A percentile compares a stretch with the other conserved stretches of the same genome.
Conservation (phyloP, 2,797 vertebrate species). For the Halcyon badia region DNA sequence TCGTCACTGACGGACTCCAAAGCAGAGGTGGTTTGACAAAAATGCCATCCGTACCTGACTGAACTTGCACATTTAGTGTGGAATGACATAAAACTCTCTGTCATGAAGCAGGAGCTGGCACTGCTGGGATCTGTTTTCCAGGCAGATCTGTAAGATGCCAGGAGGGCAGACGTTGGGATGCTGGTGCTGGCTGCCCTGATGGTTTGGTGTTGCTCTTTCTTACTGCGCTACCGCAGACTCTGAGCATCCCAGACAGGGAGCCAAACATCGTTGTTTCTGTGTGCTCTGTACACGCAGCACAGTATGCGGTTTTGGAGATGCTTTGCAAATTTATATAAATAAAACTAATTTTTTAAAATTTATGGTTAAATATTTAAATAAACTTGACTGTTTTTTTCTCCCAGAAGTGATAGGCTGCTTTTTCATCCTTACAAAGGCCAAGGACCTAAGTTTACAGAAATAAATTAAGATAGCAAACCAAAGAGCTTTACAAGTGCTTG, state of each 20-base stretch:
- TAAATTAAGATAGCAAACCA: not conserved
- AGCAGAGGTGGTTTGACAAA: not conserved
- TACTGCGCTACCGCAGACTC: not conserved
- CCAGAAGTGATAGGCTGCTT: not conserved
- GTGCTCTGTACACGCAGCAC: not conserved
- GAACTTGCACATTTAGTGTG: not conserved
- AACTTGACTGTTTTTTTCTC: not conserved
- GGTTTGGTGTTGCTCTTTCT: not conserved
- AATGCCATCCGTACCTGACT: not conserved
- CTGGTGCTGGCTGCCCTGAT: not conserved
- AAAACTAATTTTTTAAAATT: not conserved
- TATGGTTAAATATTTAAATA: not conserved
- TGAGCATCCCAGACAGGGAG: not conserved
- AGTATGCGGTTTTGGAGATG: not conserved
- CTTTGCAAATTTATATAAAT: not conserved
- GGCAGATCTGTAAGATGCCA: not conserved
- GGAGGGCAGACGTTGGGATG: not conserved
- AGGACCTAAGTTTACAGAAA: not conserved
- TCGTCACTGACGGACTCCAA: not conserved
- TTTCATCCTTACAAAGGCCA: not conserved
- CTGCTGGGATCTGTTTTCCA: not conserved
- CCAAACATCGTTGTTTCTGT: not conserved
- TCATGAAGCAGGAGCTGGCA: not conserved
- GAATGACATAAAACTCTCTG: fast-evolving
- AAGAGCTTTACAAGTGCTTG: not conserved